Base-by-base conservation (phyloP, 1,140 invertebrate species). In the Lordiphosa stackelbergi region DNA sequence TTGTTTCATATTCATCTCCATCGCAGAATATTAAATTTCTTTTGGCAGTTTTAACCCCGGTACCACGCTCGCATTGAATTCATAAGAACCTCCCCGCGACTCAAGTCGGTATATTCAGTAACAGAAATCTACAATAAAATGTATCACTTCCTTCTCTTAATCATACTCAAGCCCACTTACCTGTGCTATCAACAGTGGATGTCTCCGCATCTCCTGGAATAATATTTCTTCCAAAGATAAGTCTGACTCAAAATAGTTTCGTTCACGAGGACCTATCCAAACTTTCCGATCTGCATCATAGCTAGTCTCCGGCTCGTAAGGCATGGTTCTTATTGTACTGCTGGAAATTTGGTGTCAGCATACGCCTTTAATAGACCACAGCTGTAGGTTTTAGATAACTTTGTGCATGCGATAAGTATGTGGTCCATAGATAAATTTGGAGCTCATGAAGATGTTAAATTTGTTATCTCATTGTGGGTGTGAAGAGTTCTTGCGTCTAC, bases 21-120 rank as follows among this genome's bases (percentile, higher is more conserved):
- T 69, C 62, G 52, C 72, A 75, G 48, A 75, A 73, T 6, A 81
- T 62, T 0, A 81, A 3, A 24, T 52, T n/a, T n/a, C n/a, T n/a
- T n/a, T n/a, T n/a, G n/a, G n/a, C n/a, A n/a, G n/a, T n/a, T n/a
- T n/a, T n/a, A n/a, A n/a, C n/a, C n/a, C n/a, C n/a, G n/a, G n/a
- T n/a, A n/a, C n/a, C n/a, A n/a, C n/a, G n/a, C 49, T 3, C 43
- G 43, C 13, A 62, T 56, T 4, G 57, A 48, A 16, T 71, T 68
- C 5, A 45, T 6, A 4, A 53, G 38, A 4, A 71, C 24, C 13
- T 72, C 64, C n/a, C 24, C 24, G 3, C 61, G 46, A 5, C 49
- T 72, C 1, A 64, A 10, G 0, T 11, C 16, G 0, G 59, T 71
- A 1, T 45, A 36, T 8, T 72, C 69, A 2, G 52, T 53, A 5